Evolutionary conservation across 2,113 vertebrate genomes (phyloP).

Genomic region (Parus major): DNA sequence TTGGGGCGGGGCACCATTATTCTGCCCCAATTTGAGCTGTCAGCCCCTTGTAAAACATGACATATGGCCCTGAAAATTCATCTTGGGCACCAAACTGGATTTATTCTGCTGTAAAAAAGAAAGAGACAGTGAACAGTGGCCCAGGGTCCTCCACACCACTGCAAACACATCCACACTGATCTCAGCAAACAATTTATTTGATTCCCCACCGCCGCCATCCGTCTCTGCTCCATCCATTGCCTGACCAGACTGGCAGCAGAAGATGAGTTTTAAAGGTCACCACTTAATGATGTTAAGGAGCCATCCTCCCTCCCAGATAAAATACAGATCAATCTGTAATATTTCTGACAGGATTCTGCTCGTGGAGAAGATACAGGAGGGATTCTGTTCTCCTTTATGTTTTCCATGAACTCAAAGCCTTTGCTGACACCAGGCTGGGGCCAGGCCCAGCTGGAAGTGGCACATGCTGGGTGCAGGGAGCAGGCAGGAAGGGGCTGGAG

Average conservation of each 20-base stretch:
- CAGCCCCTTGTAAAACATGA: constrained; percentile 58
- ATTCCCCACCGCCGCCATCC: neutral
- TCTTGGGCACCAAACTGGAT: constrained; percentile 52
- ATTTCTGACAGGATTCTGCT: neutral
- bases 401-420: neutral
- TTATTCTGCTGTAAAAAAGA: constrained; percentile 57
- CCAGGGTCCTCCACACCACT: constrained; percentile 23
- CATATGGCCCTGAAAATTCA: constrained; percentile 23
- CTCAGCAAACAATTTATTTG: constrained; percentile 51
- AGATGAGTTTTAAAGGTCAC: constrained; percentile 64
- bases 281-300: constrained; percentile 56
- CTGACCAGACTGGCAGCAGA: constrained; percentile 3
- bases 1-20: constrained; percentile 8
- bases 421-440: neutral
- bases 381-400: neutral
- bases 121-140: constrained; percentile 2
- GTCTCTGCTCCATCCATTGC: constrained; percentile 28
- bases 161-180: neutral
- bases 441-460: neutral
- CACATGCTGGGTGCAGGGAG: neutral
- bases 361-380: neutral
- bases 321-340: constrained; percentile 51
- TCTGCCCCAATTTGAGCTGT: constrained; percentile 48
- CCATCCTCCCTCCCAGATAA: constrained; percentile 37
- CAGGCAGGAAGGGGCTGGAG: neutral